phyloP scores from a whole-genome alignment of 2,888 invertebrate genomes.

The Cordilura impudica region DNA sequence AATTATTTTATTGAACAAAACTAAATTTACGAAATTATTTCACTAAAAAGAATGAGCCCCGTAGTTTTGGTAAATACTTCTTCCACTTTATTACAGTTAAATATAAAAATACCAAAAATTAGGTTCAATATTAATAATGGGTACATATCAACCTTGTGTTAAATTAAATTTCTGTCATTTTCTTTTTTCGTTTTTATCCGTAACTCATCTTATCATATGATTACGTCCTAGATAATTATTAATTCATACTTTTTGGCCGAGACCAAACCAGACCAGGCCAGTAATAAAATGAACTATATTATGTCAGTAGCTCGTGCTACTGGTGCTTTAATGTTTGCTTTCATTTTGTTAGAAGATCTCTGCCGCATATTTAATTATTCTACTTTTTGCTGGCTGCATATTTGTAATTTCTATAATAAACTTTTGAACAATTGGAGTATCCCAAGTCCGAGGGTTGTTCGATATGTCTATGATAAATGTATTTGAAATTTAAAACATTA shows the following conservation, averaged over 20 bases:
- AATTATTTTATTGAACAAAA: too few relatives aligned
- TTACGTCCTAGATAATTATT: slow-evolving; percentile 5
- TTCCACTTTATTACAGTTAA: too few relatives aligned
- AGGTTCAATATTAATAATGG: too few relatives aligned
- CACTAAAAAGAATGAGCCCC: too few relatives aligned
- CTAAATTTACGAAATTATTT: too few relatives aligned
- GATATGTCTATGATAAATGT: too few relatives aligned
- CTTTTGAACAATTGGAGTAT: neutral
- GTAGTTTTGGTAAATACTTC: too few relatives aligned
- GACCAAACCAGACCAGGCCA: neutral
- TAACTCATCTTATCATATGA: neutral
- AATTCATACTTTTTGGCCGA: slow-evolving; percentile 29
- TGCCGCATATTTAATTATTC: neutral
- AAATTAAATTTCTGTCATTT: neutral
- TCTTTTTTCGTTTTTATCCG: neutral
- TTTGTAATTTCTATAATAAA: neutral
- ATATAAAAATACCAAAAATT: too few relatives aligned
- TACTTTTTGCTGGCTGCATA: neutral
- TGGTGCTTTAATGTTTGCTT: neutral
- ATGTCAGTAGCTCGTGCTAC: neutral
- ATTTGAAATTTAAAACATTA: too few relatives aligned
- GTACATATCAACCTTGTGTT: neutral
- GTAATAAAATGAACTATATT: neutral
- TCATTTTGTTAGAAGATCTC: neutral
- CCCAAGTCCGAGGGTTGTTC: too few relatives aligned